A percentile compares a stretch with the other conserved stretches of the same genome.
Evolutionary conservation across 92 coral and sea anemone genomes (phyloP).

Genomic region (Phenganax marumi): DNA sequence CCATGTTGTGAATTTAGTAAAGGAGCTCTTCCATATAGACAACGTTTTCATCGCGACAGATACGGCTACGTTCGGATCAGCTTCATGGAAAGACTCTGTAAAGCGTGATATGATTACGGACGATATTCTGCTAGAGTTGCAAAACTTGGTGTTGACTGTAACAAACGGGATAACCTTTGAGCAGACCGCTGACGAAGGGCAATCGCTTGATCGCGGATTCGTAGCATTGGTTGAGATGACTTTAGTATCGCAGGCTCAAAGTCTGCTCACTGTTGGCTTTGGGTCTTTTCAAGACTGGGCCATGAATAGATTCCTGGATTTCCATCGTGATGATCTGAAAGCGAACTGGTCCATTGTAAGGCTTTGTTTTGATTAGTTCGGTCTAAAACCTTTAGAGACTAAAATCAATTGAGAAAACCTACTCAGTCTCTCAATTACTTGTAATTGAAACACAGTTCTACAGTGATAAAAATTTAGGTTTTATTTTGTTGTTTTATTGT

Average conservation of each 20-base stretch:
- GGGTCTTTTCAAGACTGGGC: not conserved
- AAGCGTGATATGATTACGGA: not conserved
- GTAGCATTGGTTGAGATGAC: constrained; percentile 2
- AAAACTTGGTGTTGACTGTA: not conserved
- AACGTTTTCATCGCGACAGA: not conserved
- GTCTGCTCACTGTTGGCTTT: not conserved
- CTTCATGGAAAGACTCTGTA: not conserved
- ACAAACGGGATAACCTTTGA: constrained; percentile 4
- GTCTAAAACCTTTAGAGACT: too few relatives aligned
- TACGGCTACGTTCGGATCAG: not conserved
- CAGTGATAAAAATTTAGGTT: too few relatives aligned
- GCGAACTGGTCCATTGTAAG: not conserved
- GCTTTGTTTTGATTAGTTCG: not conserved
- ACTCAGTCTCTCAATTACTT: too few relatives aligned
- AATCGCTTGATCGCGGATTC: not conserved
- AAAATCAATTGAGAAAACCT: too few relatives aligned
- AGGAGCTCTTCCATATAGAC: not conserved
- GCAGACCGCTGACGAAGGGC: not conserved
- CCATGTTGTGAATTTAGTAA: not conserved
- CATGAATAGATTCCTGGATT: not conserved
- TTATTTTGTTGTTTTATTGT: too few relatives aligned
- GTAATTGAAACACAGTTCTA: too few relatives aligned
- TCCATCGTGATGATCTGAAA: not conserved
- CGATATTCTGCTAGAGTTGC: not conserved
- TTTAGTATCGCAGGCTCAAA: constrained; percentile 8